phyloP scores from a whole-genome alignment of 2,113 vertebrate species.

The Limanda limanda region DNA sequence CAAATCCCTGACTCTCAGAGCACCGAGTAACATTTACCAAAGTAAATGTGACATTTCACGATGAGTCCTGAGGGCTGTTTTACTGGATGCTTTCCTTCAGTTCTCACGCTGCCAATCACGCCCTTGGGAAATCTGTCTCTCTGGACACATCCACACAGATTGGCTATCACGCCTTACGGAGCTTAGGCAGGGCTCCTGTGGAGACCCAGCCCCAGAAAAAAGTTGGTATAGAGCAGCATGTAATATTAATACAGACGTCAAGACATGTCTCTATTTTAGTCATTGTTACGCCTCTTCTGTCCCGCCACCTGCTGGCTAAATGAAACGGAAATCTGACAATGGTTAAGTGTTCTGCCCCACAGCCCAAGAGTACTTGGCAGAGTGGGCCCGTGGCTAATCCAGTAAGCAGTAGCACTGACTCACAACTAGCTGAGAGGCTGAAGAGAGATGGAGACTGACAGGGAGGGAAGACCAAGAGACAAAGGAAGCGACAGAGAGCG shows the following conservation, averaged over 20 bases:
- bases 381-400: conserved; percentile 67
- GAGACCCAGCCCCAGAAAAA: conserved; percentile 11
- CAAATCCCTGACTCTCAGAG: conserved; percentile 10
- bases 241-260: conserved; percentile 39
- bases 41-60: conserved; percentile 47
- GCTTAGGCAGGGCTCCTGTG: conserved; percentile 17
- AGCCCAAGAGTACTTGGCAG: conserved; percentile 59
- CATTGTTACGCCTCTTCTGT: conserved; percentile 35
- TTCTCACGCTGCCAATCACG: conserved; percentile 48
- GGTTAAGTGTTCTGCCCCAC: conserved; percentile 62
- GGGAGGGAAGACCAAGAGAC: conserved; percentile 40
- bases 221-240: conserved; percentile 4
- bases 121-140: conserved; percentile 46
- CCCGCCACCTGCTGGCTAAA: conserved; percentile 54
- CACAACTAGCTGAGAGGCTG: conserved; percentile 28
- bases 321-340: conserved; percentile 61
- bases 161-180: neutral
- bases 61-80: conserved; percentile 28
- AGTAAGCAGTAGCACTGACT: conserved; percentile 57
- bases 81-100: conserved; percentile 27
- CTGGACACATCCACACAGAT: conserved; percentile 23
- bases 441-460: too few species aligned
- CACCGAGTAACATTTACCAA: conserved; percentile 49
- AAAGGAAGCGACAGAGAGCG: conserved; percentile 12
- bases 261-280: conserved; percentile 36